Evolutionary conservation across 2,113 vertebrate genomes (phyloP).

Genomic region (Lampris incognitus): DNA sequence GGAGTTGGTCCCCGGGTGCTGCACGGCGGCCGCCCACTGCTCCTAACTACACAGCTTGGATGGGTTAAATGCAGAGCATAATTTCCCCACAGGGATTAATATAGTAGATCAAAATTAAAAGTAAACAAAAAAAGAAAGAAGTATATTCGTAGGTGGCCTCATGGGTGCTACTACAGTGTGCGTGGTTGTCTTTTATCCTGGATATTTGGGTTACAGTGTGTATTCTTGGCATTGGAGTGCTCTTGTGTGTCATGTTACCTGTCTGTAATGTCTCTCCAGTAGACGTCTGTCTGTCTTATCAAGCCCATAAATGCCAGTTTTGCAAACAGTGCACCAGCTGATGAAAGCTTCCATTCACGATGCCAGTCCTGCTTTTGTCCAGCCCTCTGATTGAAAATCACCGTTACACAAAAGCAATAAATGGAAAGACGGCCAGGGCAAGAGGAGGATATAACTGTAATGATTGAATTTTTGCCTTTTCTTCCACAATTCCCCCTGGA

Average conservation of each 20-base stretch:
- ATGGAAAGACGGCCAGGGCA: conserved; percentile 56
- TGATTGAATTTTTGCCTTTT: conserved; percentile 62
- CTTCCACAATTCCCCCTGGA: conserved; percentile 29
- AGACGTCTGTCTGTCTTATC: conserved; percentile 11
- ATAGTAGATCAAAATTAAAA: no score
- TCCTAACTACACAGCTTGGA: no score
- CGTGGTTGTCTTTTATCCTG: conserved; percentile 11
- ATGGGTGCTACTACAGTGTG: conserved; percentile 32
- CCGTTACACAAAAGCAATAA: conserved; percentile 31
- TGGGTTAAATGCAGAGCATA: no score
- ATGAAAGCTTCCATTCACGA: conserved; percentile 9
- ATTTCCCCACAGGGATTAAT: no score
- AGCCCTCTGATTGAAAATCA: conserved; percentile 51
- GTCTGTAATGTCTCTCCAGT: background rate
- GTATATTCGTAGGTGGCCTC: conserved; percentile 3
- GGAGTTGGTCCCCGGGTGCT: no score
- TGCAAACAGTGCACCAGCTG: background rate
- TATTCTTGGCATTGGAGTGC: background rate
- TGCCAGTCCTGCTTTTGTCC: conserved; percentile 27
- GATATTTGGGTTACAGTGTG: background rate
- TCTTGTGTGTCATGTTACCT: conserved; percentile 24
- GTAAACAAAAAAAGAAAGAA: background rate
- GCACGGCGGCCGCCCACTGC: no score
- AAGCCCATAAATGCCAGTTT: background rate
- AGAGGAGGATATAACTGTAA: conserved; percentile 58